These are phyloP conservation scores for Orthosia cruda DNA, from an alignment of 2,888 invertebrate genomes.

Conservation along the genomic window DNA sequence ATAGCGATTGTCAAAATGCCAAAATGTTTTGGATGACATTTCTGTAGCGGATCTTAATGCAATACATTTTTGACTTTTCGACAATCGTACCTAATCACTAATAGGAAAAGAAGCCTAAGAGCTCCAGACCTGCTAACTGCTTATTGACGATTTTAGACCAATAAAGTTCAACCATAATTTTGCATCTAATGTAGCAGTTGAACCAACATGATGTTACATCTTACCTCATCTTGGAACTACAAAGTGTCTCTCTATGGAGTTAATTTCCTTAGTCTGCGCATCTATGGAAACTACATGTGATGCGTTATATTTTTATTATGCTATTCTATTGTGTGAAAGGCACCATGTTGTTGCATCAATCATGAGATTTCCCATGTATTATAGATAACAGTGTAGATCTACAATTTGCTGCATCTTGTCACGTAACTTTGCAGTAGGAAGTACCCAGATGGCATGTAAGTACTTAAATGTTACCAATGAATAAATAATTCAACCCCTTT, in stretches of 20 bases:
- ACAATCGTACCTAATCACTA: too few relatives aligned
- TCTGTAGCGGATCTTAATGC: too few relatives aligned
- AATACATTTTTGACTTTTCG: too few relatives aligned
- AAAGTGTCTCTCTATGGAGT: conserved; percentile 1
- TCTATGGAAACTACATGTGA: conserved; percentile 19
- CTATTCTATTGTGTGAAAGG: conserved; percentile 45
- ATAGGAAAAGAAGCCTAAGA: too few relatives aligned
- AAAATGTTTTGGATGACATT: too few relatives aligned
- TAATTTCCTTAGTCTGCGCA: conserved; percentile 1
- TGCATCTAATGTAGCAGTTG: not conserved
- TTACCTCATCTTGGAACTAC: not conserved
- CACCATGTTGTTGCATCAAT: conserved; percentile 30
- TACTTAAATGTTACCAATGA: not conserved
- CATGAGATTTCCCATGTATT: conserved; percentile 32
- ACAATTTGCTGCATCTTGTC: conserved; percentile 14
- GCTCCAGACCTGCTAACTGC: too few relatives aligned
- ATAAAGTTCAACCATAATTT: not conserved
- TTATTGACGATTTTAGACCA: not conserved
- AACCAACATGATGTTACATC: not conserved
- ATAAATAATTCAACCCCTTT: not conserved
- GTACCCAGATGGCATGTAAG: not conserved
- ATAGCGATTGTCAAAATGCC: too few relatives aligned
- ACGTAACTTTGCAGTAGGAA: conserved; percentile 21
- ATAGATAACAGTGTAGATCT: conserved; percentile 17
- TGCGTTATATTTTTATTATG: conserved; percentile 26